These are phyloP conservation scores for Urocynchramus pylzowi DNA, from an alignment of 2,113 vertebrate species.

Conservation along the genomic window DNA sequence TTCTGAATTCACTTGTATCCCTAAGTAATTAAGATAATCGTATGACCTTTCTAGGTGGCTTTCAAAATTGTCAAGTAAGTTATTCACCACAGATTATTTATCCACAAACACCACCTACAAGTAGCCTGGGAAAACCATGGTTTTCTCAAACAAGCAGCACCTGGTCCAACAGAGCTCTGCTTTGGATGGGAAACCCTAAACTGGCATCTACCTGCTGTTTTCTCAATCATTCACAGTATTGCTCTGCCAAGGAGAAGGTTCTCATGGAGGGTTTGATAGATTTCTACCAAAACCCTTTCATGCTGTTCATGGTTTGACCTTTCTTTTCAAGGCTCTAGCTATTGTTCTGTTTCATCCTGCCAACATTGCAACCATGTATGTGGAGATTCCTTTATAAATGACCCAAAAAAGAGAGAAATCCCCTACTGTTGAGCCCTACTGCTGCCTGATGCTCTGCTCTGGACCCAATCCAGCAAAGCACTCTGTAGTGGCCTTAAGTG, in stretches of 20 bases:
- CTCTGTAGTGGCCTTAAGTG: constrained; percentile 42
- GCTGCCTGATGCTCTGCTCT: background rate
- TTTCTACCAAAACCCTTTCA: background rate
- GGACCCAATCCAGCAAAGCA: constrained; percentile 54
- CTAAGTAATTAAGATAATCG: background rate
- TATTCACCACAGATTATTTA: background rate
- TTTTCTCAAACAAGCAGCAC: background rate
- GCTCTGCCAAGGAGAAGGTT: background rate
- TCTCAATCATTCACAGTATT: background rate
- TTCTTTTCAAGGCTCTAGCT: background rate
- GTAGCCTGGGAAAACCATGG: background rate
- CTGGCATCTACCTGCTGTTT: background rate
- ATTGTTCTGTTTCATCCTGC: background rate
- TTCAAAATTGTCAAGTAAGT: background rate
- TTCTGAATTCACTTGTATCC: background rate
- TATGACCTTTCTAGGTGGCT: background rate
- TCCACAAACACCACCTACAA: background rate
- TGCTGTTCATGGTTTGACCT: background rate
- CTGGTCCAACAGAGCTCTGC: background rate
- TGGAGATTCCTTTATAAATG: background rate
- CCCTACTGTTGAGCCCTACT: background rate
- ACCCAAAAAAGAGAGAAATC: background rate
- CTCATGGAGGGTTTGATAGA: background rate
- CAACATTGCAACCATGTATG: background rate
- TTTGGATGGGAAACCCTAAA: background rate